These are phyloP conservation scores for Hirudo medicinalis DNA, from an alignment of 1,140 invertebrate species.

Conservation along the genomic window DNA sequence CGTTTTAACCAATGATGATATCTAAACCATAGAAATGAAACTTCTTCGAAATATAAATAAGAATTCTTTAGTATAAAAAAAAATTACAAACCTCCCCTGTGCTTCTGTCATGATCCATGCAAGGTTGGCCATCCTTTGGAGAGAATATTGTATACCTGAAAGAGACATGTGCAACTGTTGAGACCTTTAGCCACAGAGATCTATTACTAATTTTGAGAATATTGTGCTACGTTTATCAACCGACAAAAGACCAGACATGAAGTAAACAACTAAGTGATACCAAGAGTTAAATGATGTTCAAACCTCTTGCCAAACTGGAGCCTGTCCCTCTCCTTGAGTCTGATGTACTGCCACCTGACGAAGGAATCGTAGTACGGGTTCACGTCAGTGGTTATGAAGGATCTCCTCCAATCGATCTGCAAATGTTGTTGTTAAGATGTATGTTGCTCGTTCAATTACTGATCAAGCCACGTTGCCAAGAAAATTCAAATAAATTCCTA, in stretches of 20 bases:
- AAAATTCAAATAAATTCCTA: no score
- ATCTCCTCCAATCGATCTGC: constrained; percentile 89
- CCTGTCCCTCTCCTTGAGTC: constrained; percentile 72
- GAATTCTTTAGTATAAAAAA: no score
- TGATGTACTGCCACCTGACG: constrained; percentile 86
- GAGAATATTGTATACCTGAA: constrained; percentile 81
- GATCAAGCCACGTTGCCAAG: no score
- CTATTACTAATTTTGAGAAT: no score
- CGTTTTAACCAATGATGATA: not conserved
- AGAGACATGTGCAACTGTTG: constrained; percentile 10
- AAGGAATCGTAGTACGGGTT: constrained; percentile 98
- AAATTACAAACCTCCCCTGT: constrained; percentile 58
- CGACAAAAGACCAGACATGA: no score
- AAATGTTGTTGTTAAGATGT: constrained; percentile 19
- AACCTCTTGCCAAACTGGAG: constrained; percentile 86
- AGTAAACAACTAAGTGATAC: no score
- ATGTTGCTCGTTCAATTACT: no score
- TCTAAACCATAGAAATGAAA: not conserved
- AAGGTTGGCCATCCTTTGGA: constrained; percentile 89
- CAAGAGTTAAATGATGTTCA: not conserved
- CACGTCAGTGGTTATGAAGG: constrained; percentile 92
- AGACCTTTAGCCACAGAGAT: no score
- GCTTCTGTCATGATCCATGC: constrained; percentile 97
- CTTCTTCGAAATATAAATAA: no score
- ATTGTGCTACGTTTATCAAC: no score